Conservation (phyloP, 1,140 invertebrate species). For the Cyphomyrmex costatus region DNA sequence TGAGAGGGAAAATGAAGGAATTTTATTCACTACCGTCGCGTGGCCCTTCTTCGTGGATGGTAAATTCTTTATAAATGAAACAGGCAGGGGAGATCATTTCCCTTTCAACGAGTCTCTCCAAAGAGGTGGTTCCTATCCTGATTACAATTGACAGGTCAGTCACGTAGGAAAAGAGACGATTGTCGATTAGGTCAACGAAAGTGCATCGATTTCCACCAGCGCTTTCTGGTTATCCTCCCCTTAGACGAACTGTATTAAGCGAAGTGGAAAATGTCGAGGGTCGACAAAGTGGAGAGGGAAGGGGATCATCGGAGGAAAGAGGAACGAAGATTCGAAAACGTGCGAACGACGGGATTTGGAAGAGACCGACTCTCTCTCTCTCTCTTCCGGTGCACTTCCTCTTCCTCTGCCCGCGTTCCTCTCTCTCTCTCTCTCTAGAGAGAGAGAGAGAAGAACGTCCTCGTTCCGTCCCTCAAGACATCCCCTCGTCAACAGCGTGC, state of each 20-base stretch:
- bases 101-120: slow-evolving; percentile 20
- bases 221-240: slow-evolving; percentile 16
- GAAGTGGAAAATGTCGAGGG: slow-evolving; percentile 53
- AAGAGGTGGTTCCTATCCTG: neutral
- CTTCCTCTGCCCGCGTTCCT: slow-evolving; percentile 7
- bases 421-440: too few species aligned
- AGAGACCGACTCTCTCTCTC: slow-evolving; percentile 22
- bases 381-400: slow-evolving; percentile 40
- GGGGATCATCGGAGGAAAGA: neutral
- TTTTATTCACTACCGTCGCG: slow-evolving; percentile 30
- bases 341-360: slow-evolving; percentile 57
- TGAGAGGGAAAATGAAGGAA: neutral
- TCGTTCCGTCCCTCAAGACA: slow-evolving; percentile 47
- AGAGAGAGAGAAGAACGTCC: slow-evolving; percentile 28
- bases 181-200: slow-evolving; percentile 68
- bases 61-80: slow-evolving; percentile 39
- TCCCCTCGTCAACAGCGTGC: slow-evolving; percentile 37
- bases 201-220: slow-evolving; percentile 57
- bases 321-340: slow-evolving; percentile 44
- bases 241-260: slow-evolving; percentile 27
- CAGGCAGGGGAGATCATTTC: neutral
- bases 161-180: slow-evolving; percentile 50
- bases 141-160: slow-evolving; percentile 54
- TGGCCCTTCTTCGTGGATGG: neutral
- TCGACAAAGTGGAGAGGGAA: neutral